Base-by-base conservation (phyloP, 2,888 invertebrate genomes). In the Himalopsyche kuldschensis region DNA sequence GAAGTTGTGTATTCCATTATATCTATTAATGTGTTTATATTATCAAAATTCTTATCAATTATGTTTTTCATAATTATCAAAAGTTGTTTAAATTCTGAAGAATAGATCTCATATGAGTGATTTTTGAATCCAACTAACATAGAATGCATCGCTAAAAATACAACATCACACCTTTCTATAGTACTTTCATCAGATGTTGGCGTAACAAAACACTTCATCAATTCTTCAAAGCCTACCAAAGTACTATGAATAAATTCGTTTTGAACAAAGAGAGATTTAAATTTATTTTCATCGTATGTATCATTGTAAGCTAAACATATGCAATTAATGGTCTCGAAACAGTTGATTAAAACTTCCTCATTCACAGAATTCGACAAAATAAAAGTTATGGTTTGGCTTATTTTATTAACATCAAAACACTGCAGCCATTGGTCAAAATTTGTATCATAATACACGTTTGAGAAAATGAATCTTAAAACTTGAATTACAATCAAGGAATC, bases 361-460 rank as follows among this genome's bases (percentile, higher is more conserved):
- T 95, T 95, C 15, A 94, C 93, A 0, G 96, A 96, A 89, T 95
- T 96, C 82, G 92, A 92, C 83, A 97, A 89, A 86, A 97, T 95
- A 88, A 95, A 96, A 86, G 92, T 93, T 75, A 96, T 89, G 86
- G 93, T 92, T 77, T 92, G 90, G 0, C 94, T 90, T 85, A 94
- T 92, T 35, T 91, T 90, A 48, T 90, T 89, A 78, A 89, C 90
- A 47, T 89, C 88, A 82, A 93, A 93, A 76, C 91, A 88, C 78
- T 89, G 88, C 88, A 93, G 91, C 91, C 91, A 92, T 86, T 89
- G 87, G 48, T 89, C 88, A 75, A 93, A 89, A 85, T 93, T 89
- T 79, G 89, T 87, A 81, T 91, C 88, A 83, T 90, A 88, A 87
- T 91, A 92, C 30, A 93, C 88, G 86, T 93, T 90, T n/a, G 93